phyloP scores from a whole-genome alignment of 2,797 vertebrate species.

The Champsocephalus esox region DNA sequence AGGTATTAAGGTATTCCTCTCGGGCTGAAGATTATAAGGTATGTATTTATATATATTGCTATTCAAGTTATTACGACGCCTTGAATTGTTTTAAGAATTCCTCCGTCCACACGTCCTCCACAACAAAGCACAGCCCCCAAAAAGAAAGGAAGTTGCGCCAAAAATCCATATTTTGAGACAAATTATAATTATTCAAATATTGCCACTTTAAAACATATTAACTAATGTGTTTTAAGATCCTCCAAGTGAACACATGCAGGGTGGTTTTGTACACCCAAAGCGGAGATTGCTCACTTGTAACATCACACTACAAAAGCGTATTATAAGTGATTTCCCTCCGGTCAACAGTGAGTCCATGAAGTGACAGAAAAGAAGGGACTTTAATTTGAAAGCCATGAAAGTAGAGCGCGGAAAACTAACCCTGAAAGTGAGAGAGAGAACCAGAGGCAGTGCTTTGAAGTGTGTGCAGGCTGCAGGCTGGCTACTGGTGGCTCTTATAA shows the following conservation, averaged over 20 bases:
- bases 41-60: too few species aligned
- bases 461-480: slow-evolving; percentile 59
- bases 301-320: slow-evolving; percentile 23
- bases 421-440: slow-evolving; percentile 14
- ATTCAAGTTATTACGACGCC: too few species aligned
- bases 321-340: slow-evolving; percentile 15
- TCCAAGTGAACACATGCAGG: not conserved
- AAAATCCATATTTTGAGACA: too few species aligned
- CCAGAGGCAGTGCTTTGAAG: slow-evolving; percentile 66
- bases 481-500: slow-evolving; percentile 70
- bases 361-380: not conserved
- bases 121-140: too few species aligned
- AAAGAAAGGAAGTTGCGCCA: too few species aligned
- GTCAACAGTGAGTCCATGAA: not conserved
- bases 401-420: slow-evolving; percentile 33
- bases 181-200: too few species aligned
- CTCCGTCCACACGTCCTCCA: too few species aligned
- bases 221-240: too few species aligned
- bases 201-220: too few species aligned
- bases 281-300: not conserved
- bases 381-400: slow-evolving; percentile 13
- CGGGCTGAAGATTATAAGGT: too few species aligned
- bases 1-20: too few species aligned
- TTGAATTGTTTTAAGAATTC: too few species aligned
- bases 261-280: not conserved